Evolutionary conservation across 2,888 invertebrate species (phyloP).

Genomic region (Panopea generosa): DNA sequence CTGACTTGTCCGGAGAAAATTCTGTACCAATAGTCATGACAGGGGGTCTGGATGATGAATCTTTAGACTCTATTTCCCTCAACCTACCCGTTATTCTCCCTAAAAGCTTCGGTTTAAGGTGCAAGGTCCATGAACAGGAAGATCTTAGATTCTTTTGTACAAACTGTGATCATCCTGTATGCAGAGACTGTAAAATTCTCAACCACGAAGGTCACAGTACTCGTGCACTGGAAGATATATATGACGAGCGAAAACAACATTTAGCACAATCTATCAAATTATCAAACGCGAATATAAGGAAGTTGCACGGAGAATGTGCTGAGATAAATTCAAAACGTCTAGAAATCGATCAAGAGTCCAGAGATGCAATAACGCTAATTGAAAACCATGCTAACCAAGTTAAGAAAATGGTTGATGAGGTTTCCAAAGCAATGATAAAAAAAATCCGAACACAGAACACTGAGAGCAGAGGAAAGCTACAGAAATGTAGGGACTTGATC

Average conservation of each 20-base stretch:
- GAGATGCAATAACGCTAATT: conserved; percentile 41
- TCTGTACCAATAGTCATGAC: conserved; percentile 26
- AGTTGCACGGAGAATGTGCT: conserved; percentile 50
- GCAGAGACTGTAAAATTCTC: conserved; percentile 59
- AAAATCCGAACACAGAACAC: conserved; percentile 45
- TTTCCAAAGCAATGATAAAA: conserved; percentile 50
- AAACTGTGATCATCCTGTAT: conserved; percentile 47
- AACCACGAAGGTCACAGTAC: conserved; percentile 56
- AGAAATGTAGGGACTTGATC: conserved; percentile 47
- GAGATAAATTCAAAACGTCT: conserved; percentile 58
- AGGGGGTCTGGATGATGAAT: conserved; percentile 38
- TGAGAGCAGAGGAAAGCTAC: conserved; percentile 47
- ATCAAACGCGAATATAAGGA: conserved; percentile 52
- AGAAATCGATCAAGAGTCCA: conserved; percentile 58
- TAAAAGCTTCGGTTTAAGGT: conserved; percentile 46
- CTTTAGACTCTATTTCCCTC: conserved; percentile 34
- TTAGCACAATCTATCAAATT: conserved; percentile 49
- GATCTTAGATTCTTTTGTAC: conserved; percentile 53
- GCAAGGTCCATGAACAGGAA: conserved; percentile 44
- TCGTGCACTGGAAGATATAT: conserved; percentile 48
- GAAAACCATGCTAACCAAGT: conserved; percentile 53
- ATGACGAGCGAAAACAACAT: conserved; percentile 49
- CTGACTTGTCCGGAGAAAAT: conserved; percentile 43
- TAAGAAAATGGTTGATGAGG: conserved; percentile 54
- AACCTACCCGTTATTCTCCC: conserved; percentile 40